Conservation (phyloP, 1,140 invertebrate species). For the Rhynchophorus ferrugineus region DNA sequence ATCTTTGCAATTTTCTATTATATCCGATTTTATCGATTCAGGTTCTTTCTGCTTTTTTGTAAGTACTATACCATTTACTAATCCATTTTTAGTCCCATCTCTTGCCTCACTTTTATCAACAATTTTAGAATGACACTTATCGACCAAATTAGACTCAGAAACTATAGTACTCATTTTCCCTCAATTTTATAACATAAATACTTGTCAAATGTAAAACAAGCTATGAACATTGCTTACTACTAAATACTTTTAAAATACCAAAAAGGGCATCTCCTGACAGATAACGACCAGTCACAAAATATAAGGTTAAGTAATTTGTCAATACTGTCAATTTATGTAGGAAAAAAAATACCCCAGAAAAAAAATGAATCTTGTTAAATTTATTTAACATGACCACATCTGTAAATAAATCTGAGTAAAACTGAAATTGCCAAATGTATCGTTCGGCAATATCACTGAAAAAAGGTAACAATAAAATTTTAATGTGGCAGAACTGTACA, state of each 20-base stretch:
- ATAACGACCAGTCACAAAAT: constrained; percentile 3
- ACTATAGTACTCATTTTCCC: constrained; percentile 14
- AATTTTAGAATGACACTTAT: constrained; percentile 14
- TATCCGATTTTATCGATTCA: constrained; percentile 3
- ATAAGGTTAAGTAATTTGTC: constrained; percentile 6
- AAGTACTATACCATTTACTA: constrained; percentile 29
- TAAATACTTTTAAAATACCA: constrained; percentile 5
- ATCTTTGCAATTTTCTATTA: constrained; percentile 9
- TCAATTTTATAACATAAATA: constrained; percentile 7
- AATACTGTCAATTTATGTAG: background rate
- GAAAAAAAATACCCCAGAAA: background rate
- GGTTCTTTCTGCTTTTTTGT: constrained; percentile 16
- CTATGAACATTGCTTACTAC: constrained; percentile 13
- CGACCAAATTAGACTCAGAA: constrained; percentile 11
- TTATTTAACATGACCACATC: too few relatives aligned
- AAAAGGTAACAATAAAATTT: too few relatives aligned
- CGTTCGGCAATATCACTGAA: too few relatives aligned
- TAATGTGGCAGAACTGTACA: too few relatives aligned
- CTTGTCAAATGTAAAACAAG: background rate
- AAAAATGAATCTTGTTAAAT: too few relatives aligned
- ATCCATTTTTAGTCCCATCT: constrained; percentile 28
- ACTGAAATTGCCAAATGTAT: too few relatives aligned
- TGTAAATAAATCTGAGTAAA: too few relatives aligned
- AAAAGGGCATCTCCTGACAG: constrained; percentile 12
- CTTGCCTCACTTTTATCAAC: constrained; percentile 15